Conservation (phyloP, 1,140 invertebrate species). For the Hyphantria cunea region DNA sequence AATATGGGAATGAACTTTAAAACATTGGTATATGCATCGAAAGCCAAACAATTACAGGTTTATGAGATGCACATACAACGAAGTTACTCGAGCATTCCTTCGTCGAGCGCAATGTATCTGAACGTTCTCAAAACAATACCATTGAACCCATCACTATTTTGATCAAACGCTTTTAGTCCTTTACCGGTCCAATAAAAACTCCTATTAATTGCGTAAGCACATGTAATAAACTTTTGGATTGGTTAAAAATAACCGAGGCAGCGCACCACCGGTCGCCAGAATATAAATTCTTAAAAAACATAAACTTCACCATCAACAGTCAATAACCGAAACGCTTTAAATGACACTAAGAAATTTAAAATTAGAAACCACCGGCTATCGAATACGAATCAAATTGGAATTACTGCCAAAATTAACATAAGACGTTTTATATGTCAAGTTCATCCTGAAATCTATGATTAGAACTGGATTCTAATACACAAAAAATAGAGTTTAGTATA, state of each 20-base stretch:
- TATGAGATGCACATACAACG: constrained; percentile 22
- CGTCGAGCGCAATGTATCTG: not conserved
- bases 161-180: constrained; percentile 73
- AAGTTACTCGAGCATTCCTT: constrained; percentile 21
- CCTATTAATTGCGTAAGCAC: constrained; percentile 77
- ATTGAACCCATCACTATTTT: constrained; percentile 40
- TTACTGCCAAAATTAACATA: constrained; percentile 54
- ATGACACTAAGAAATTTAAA: constrained; percentile 36
- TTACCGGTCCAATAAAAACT: constrained; percentile 77
- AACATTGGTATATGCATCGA: not conserved
- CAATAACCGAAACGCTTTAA: constrained; percentile 45
- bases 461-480: constrained; percentile 73
- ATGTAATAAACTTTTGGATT: constrained; percentile 78
- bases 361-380: constrained; percentile 48
- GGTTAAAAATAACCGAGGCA: constrained; percentile 75
- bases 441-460: constrained; percentile 63
- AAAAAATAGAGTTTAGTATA: constrained; percentile 76
- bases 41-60: constrained; percentile 14
- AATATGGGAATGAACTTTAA: not conserved
- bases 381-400: constrained; percentile 68
- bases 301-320: constrained; percentile 58
- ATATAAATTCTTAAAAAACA: constrained; percentile 81
- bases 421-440: constrained; percentile 53
- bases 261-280: constrained; percentile 57
- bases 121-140: constrained; percentile 48